phyloP scores from a whole-genome alignment of 2,113 vertebrate species.

The Rana temporaria region DNA sequence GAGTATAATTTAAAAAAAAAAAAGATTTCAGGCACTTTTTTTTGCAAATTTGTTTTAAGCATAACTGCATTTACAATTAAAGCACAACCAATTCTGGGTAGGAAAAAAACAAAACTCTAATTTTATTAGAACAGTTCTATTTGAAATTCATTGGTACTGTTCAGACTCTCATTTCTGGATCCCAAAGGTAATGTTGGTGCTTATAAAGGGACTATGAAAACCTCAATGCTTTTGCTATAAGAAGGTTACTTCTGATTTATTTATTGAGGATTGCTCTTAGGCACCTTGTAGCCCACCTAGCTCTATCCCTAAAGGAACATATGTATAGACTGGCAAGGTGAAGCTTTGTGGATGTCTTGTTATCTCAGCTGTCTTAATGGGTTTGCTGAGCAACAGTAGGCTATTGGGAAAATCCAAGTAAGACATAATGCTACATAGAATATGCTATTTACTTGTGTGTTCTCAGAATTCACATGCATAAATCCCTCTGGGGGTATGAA shows the following conservation, averaged over 20 bases:
- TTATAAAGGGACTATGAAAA: not conserved
- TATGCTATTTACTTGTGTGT: constrained; percentile 8
- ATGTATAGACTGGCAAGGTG: not conserved
- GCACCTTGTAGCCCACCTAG: constrained; percentile 12
- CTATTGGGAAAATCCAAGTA: not conserved
- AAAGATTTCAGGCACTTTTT: too few relatives aligned
- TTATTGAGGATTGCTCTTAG: constrained; percentile 2
- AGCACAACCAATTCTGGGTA: too few relatives aligned
- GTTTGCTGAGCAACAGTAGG: not conserved
- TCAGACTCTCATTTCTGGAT: too few relatives aligned
- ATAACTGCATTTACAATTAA: too few relatives aligned
- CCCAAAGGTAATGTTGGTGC: not conserved
- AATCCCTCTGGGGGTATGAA: constrained; percentile 32
- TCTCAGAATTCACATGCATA: not conserved
- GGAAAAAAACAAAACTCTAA: too few relatives aligned
- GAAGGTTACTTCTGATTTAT: constrained; percentile 12
- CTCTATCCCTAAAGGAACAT: not conserved
- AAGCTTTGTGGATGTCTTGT: not conserved
- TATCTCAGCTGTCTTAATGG: not conserved
- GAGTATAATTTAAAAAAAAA: too few relatives aligned
- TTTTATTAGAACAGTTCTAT: too few relatives aligned
- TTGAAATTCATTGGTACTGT: too few relatives aligned
- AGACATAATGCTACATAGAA: not conserved
- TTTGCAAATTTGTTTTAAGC: too few relatives aligned
- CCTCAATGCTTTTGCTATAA: not conserved